These are phyloP conservation scores for Liparis tanakae DNA, from an alignment of 2,797 vertebrate species.

Conservation along the genomic window DNA sequence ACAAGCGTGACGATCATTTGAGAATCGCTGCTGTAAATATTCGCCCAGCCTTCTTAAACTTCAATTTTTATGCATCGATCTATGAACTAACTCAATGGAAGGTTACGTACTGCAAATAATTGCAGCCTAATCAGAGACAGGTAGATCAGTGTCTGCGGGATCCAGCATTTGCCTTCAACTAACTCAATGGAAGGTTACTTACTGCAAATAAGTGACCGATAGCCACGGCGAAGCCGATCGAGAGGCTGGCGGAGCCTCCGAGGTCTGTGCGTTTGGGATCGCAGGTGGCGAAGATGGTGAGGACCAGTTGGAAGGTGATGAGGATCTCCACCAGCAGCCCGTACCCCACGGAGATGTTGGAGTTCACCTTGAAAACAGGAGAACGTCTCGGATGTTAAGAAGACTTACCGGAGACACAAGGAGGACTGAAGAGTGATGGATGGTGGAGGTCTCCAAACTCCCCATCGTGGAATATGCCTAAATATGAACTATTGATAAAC, in stretches of 20 bases:
- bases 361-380: conserved; percentile 84
- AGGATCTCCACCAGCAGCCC: conserved; percentile 94
- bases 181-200: conserved; percentile 74
- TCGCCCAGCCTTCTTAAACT: not conserved
- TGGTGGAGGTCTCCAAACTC: no score
- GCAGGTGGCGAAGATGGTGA: conserved; percentile 96
- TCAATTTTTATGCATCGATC: not conserved
- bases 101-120: conserved; percentile 93
- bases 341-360: conserved; percentile 86
- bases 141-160: no score
- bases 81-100: not conserved
- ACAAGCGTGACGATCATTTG: not conserved
- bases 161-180: no score
- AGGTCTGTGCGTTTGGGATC: conserved; percentile 92
- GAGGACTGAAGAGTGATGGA: not conserved
- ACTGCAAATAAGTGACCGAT: conserved; percentile 97
- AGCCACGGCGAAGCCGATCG: conserved; percentile 93
- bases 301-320: conserved; percentile 95
- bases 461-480: no score
- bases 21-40: conserved; percentile 16
- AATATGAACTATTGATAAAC: no score
- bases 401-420: not conserved
- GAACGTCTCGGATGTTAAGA: not conserved
- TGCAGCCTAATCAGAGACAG: no score
- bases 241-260: conserved; percentile 89